Evolutionary conservation across 2,113 vertebrate species (phyloP).

Genomic region (Myiagra hebetior): DNA sequence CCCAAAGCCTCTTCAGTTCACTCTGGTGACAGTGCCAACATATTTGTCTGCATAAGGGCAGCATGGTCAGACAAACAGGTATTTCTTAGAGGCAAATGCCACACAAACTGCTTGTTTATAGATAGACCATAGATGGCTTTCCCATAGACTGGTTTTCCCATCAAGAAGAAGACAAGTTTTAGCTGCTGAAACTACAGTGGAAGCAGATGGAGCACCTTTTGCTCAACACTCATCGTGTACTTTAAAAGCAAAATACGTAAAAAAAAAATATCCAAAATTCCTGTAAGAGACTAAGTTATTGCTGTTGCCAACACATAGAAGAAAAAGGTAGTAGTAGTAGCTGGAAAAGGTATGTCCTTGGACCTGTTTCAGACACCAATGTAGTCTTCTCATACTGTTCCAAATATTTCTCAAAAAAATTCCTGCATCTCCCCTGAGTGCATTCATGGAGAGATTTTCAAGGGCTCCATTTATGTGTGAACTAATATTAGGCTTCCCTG

Average conservation of each 20-base stretch:
- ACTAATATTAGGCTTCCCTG: neutral
- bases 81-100: neutral
- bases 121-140: neutral
- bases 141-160: neutral
- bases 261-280: neutral
- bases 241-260: neutral
- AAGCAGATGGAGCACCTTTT: neutral
- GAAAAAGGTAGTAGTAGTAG: neutral
- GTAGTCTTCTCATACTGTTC: neutral
- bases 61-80: neutral
- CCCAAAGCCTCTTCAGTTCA: neutral
- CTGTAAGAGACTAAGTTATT: neutral
- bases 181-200: neutral
- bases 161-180: neutral
- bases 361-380: neutral
- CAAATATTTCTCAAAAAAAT: neutral
- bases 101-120: neutral
- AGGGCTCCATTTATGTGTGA: neutral
- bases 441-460: neutral
- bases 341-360: neutral
- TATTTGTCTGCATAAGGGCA: neutral
- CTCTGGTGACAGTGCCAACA: neutral
- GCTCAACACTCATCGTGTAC: rapidly evolving
- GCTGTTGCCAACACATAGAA: neutral
- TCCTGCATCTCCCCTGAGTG: rapidly evolving